Percentiles rank a stretch among this genome's conserved stretches.
Evolutionary conservation across 2,888 invertebrate genomes (phyloP).

Genomic region (Hemaris fuciformis): DNA sequence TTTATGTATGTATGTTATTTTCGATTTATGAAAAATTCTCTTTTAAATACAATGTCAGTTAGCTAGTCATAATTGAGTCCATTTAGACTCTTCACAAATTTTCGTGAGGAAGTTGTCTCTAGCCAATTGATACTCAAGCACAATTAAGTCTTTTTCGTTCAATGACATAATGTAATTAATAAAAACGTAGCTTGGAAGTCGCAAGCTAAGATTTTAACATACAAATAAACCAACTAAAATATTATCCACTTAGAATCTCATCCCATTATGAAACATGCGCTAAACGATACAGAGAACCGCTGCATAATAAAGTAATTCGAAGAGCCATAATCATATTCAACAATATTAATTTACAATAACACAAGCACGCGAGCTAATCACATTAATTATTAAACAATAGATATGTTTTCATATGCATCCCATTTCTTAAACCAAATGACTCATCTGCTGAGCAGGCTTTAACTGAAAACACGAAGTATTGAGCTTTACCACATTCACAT

Average conservation of each 20-base stretch:
- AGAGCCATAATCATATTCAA: conserved; percentile 32
- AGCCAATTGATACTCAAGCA: too few species aligned
- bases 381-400: conserved; percentile 56
- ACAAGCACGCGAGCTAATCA: conserved; percentile 42
- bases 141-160: too few species aligned
- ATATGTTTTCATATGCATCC: conserved; percentile 35
- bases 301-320: conserved; percentile 21
- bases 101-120: too few species aligned
- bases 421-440: conserved; percentile 67
- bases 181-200: too few species aligned
- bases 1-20: too few species aligned
- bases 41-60: too few species aligned
- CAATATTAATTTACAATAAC: conserved; percentile 49
- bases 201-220: too few species aligned
- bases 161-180: too few species aligned
- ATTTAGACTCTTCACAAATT: too few species aligned
- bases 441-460: conserved; percentile 39
- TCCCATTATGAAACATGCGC: not conserved
- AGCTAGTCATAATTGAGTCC: too few species aligned
- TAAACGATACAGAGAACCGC: not conserved
- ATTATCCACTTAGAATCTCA: not conserved
- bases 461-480: not conserved
- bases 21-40: too few species aligned
- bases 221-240: not conserved
- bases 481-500: not conserved